These are phyloP conservation scores for Neoniphon sammara DNA, from an alignment of 2,797 vertebrate genomes.

Conservation along the genomic window DNA sequence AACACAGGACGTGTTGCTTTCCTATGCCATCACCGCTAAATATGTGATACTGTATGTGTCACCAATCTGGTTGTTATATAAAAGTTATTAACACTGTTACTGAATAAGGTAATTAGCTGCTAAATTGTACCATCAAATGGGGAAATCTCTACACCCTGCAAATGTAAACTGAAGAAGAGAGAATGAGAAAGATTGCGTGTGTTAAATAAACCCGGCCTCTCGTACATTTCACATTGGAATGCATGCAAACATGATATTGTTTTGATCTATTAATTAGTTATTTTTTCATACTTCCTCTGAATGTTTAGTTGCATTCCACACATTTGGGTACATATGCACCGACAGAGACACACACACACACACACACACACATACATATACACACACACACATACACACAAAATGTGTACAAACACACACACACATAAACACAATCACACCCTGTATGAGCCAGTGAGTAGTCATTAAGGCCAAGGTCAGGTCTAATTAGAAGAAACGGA, in stretches of 20 bases:
- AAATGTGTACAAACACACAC: slow-evolving; percentile 40
- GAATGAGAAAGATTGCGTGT: slow-evolving; percentile 37
- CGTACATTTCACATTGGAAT: slow-evolving; percentile 70
- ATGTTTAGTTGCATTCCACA: slow-evolving; percentile 10
- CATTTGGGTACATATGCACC: neutral
- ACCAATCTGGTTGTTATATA: neutral
- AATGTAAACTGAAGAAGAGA: slow-evolving; percentile 64
- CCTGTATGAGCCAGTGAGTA: slow-evolving; percentile 51
- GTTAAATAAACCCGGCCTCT: slow-evolving; percentile 73
- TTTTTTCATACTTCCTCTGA: slow-evolving; percentile 30
- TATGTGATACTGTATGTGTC: neutral
- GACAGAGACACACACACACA: neutral
- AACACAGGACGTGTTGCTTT: neutral
- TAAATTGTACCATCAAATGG: slow-evolving; percentile 19
- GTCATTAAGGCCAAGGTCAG: slow-evolving; percentile 82
- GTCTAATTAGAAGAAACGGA: slow-evolving; percentile 82
- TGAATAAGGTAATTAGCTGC: slow-evolving; percentile 29
- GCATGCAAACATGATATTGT: slow-evolving; percentile 55
- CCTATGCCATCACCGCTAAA: slow-evolving; percentile 9
- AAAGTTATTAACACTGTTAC: slow-evolving; percentile 26
- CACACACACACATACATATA: slow-evolving; percentile 13
- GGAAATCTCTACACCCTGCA: slow-evolving; percentile 45
- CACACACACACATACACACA: slow-evolving; percentile 34
- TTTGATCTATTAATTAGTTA: neutral
- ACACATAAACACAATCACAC: slow-evolving; percentile 38